Base-by-base conservation (phyloP, 2,888 invertebrate genomes). In the Cerceris rybyensis region DNA sequence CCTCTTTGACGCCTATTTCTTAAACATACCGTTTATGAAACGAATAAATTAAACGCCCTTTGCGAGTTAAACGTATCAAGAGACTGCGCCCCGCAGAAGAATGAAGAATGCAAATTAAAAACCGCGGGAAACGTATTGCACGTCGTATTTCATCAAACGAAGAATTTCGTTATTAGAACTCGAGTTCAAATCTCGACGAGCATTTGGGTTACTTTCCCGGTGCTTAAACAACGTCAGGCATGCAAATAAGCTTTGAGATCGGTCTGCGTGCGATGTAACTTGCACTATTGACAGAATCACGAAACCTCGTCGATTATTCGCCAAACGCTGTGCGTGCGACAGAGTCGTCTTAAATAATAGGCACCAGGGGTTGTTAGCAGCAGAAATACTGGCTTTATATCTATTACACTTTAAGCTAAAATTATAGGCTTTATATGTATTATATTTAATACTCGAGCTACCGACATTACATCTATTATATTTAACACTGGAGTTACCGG, bases 1-100 rank as follows among this genome's bases (percentile, higher is more conserved):
- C 66, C 83, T 70, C 81, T 84, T 83, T 84, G 84, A 80, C 84
- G 75, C 82, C 75, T 68, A 77, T 82, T 84, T 70, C 80, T 78
- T 80, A 79, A 84, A 80, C 75, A 68, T 67, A 59, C 71, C 71
- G 73, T 73, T 78, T 64, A 78, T 80, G 75, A 75, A 75, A 78
- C 80, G 77, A 73, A 80, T 81, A 80, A 80, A 81, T 80, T 81
- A 80, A 59, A 52, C 70, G 52, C 13, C 50, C 52, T 50, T 42
- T 61, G 14, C 14, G n/a, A 43, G 11, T 61, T 17, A 17, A 2
- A 6, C 46, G 61, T 43, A 49, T 61, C 41, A n/a, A n/a, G 28
- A 17, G 0, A 7, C 39, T 7, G 2, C 8, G 13, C 46, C 13
- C 46, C 8, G 8, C 46, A 5, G 46, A 46, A 46, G 9, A 8